A percentile compares a stretch with the other conserved stretches of the same genome.
phyloP scores from a whole-genome alignment of 2,797 vertebrate species.

The Microctenopoma stevenorrisi region DNA sequence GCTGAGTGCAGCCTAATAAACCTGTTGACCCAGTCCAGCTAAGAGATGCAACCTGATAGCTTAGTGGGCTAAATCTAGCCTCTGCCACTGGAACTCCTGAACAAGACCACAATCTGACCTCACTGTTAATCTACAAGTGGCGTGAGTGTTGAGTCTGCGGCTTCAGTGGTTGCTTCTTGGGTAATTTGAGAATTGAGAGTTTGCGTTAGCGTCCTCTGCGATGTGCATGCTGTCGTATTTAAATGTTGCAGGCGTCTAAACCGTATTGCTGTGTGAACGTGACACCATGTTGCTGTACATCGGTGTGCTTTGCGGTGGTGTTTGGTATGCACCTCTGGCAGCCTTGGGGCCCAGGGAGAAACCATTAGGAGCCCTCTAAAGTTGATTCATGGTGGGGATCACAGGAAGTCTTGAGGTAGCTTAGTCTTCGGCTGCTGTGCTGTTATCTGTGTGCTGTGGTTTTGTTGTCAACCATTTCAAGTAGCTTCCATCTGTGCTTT shows the following conservation, averaged over 20 bases:
- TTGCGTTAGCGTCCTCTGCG: constrained; percentile 40
- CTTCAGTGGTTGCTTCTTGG: constrained; percentile 26
- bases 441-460: constrained; percentile 52
- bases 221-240: constrained; percentile 50
- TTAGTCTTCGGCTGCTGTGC: constrained; percentile 60
- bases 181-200: constrained; percentile 55
- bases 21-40: constrained; percentile 27
- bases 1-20: constrained; percentile 25
- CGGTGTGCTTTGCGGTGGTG: constrained; percentile 66
- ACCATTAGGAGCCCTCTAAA: constrained; percentile 78
- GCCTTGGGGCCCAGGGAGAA: constrained; percentile 71
- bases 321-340: constrained; percentile 73
- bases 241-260: constrained; percentile 67
- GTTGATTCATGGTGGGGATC: constrained; percentile 80
- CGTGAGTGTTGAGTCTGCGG: constrained; percentile 23
- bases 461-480: constrained; percentile 51
- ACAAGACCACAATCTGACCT: constrained; percentile 69
- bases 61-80: constrained; percentile 62
- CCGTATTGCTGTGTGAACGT: constrained; percentile 54
- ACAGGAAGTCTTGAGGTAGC: constrained; percentile 72
- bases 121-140: constrained; percentile 63
- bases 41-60: constrained; percentile 67
- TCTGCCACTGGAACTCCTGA: constrained; percentile 57
- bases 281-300: constrained; percentile 60
- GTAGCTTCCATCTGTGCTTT: constrained; percentile 44